A percentile compares a stretch with the other conserved stretches of the same genome.
Conservation (phyloP, 1,140 invertebrate species). For the Zaprionus camerounensis region DNA sequence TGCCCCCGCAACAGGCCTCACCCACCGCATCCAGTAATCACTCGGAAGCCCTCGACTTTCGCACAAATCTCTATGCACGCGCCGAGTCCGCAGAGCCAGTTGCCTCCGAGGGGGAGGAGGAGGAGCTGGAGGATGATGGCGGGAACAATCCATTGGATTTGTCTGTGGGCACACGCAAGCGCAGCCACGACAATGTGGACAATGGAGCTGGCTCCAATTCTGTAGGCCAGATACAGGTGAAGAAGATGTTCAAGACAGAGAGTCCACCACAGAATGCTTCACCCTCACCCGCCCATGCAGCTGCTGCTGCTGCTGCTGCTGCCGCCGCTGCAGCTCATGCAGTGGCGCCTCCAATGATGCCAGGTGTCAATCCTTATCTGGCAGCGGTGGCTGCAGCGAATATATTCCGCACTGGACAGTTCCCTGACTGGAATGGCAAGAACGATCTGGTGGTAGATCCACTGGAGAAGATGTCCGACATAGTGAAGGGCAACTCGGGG, state of each 20-base stretch:
- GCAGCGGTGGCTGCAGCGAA: constrained; percentile 91
- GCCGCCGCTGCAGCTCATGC: constrained; percentile 87
- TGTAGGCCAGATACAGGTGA: constrained; percentile 82
- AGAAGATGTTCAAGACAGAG: constrained; percentile 84
- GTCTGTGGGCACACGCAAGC: constrained; percentile 90
- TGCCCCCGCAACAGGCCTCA: constrained; percentile 84
- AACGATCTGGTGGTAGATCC: constrained; percentile 91
- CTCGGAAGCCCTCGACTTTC: constrained; percentile 79
- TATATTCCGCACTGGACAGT: constrained; percentile 89
- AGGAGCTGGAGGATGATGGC: constrained; percentile 82
- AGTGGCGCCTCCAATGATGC: constrained; percentile 88
- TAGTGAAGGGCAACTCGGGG: constrained; percentile 82
- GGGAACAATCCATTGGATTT: constrained; percentile 89
- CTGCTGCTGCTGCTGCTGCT: constrained; percentile 71
- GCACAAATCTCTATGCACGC: constrained; percentile 71
- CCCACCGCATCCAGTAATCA: constrained; percentile 76
- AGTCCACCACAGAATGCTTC: constrained; percentile 88
- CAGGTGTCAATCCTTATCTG: constrained; percentile 91
- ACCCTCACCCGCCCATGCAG: constrained; percentile 88
- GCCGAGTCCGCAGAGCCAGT: constrained; percentile 73
- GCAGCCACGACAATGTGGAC: constrained; percentile 77
- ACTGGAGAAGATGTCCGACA: constrained; percentile 95
- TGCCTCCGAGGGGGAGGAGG: constrained; percentile 85
- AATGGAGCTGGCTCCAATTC: constrained; percentile 43
- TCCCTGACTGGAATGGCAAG: constrained; percentile 91